phyloP scores from a whole-genome alignment of 2,113 vertebrate species.

The Nerophis ophidion region DNA sequence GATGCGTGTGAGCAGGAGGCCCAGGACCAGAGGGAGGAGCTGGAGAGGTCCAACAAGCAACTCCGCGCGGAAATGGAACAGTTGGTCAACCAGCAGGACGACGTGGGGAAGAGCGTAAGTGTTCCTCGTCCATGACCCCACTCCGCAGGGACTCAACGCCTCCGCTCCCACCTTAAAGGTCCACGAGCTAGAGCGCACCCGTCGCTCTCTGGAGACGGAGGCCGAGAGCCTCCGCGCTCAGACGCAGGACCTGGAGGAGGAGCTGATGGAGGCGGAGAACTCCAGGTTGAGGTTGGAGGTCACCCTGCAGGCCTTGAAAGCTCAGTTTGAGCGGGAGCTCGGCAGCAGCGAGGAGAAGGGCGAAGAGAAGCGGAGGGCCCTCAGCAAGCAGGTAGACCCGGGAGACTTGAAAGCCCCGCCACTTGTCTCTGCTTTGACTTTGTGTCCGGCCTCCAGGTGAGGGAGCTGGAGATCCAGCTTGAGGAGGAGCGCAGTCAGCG shows the following conservation, averaged over 20 bases:
- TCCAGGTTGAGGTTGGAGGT: constrained; percentile 71
- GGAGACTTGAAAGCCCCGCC: not conserved
- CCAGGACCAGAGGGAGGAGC: constrained; percentile 77
- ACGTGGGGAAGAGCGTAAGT: constrained; percentile 84
- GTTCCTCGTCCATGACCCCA: not conserved
- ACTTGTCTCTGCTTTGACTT: not conserved
- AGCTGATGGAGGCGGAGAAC: constrained; percentile 61
- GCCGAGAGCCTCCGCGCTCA: constrained; percentile 76
- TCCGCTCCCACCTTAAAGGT: constrained; percentile 63
- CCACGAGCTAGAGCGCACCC: constrained; percentile 81
- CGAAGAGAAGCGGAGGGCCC: constrained; percentile 75
- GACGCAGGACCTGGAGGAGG: constrained; percentile 69
- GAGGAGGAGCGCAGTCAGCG: constrained; percentile 85
- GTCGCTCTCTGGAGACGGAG: constrained; percentile 76
- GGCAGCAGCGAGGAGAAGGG: constrained; percentile 73
- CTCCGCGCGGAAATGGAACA: constrained; percentile 83
- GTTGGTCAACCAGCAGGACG: constrained; percentile 85
- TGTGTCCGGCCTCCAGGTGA: constrained; percentile 57
- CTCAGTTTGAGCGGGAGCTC: constrained; percentile 76
- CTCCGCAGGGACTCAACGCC: constrained; percentile 2
- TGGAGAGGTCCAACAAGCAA: constrained; percentile 82
- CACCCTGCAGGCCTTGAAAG: constrained; percentile 74
- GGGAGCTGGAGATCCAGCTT: constrained; percentile 79
- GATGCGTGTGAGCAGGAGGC: constrained; percentile 66
- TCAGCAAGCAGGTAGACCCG: constrained; percentile 72